A percentile compares a stretch with the other conserved stretches of the same genome.
phyloP scores from a whole-genome alignment of 2,888 invertebrate genomes.

The Spicauda simplicius region DNA sequence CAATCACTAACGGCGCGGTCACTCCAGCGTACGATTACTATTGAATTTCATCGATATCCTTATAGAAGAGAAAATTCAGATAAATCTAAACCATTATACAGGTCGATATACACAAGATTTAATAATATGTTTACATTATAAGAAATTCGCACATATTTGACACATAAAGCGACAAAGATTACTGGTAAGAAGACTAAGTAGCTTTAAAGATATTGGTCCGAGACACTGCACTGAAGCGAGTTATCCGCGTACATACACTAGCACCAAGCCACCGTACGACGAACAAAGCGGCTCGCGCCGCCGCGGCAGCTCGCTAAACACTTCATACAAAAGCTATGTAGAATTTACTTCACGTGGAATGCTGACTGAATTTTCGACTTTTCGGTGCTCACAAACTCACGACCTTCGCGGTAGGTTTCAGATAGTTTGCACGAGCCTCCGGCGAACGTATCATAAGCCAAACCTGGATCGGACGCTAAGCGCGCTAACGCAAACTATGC shows the following conservation, averaged over 20 bases:
- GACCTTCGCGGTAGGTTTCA: neutral
- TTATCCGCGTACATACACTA: conserved; percentile 71
- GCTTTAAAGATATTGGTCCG: conserved; percentile 81
- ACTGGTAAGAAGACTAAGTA: conserved; percentile 74
- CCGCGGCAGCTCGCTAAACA: conserved; percentile 46
- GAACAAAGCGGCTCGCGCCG: conserved; percentile 54
- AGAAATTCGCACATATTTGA: conserved; percentile 83
- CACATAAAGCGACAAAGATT: conserved; percentile 83
- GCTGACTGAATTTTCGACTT: conserved; percentile 31
- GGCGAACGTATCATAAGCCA: neutral
- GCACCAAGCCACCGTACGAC: conserved; percentile 82
- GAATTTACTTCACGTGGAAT: conserved; percentile 41
- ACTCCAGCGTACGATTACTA: conserved; percentile 63
- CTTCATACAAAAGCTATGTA: conserved; percentile 64
- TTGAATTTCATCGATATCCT: conserved; percentile 72
- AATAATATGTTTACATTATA: conserved; percentile 78
- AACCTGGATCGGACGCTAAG: conserved; percentile 19
- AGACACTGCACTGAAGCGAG: conserved; percentile 82
- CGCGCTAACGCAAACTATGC: conserved; percentile 65
- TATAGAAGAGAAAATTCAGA: conserved; percentile 73
- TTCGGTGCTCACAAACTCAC: neutral
- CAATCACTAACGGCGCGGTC: conserved; percentile 67
- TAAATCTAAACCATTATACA: conserved; percentile 83
- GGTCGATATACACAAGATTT: conserved; percentile 81
- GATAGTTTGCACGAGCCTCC: neutral